Base-by-base conservation (phyloP, 1,140 invertebrate genomes). In the Aphaenogaster floridana region DNA sequence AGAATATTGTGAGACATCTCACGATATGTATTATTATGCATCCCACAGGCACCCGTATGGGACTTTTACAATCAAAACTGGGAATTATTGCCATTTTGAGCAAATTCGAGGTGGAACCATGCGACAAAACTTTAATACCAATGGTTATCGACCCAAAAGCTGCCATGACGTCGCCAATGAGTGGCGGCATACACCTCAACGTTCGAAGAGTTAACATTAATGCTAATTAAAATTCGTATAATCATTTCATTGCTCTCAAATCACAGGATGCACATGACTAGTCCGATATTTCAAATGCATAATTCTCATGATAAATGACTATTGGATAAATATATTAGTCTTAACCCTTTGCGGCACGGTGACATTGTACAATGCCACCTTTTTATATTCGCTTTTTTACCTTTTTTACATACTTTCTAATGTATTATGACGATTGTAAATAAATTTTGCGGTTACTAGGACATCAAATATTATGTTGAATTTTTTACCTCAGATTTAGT, bases 41-140 rank as follows among this genome's bases (percentile, higher is more conserved):
- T 80, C 3, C 54, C 59, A 57, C 21, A 92, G 91, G 91, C 39
- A 54, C 74, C 17, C 89, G 93, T 45, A 87, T 94, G 59, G 94
- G 92, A 80, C 86, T 91, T 39, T 81, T 94, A 3, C 92, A 93
- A 90, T 50, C 79, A 0, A 94, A 94, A 87, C 39, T 93, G 0
- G 94, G 90, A 9, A 17, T 94, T 0, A 78, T 92, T 0, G 77
- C 91, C 17, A 72, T 94, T 3, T n/a, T 94, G 4, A 83, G 69
- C 0, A 89, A 93, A 45, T 94, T 93, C 54, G 92, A 94, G 50
- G 17, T 94, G 15, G 74, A 84, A 71, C 61, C 90, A 0, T 84
- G 71, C 42, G n/a, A 85, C 11, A 63, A 88, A 74, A 90, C 90
- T 48, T 15, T 72, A 6, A 89, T 92, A 42, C 91, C 92, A 3